These are phyloP conservation scores for Pterois miles DNA, from an alignment of 2,797 vertebrate species.

Conservation along the genomic window DNA sequence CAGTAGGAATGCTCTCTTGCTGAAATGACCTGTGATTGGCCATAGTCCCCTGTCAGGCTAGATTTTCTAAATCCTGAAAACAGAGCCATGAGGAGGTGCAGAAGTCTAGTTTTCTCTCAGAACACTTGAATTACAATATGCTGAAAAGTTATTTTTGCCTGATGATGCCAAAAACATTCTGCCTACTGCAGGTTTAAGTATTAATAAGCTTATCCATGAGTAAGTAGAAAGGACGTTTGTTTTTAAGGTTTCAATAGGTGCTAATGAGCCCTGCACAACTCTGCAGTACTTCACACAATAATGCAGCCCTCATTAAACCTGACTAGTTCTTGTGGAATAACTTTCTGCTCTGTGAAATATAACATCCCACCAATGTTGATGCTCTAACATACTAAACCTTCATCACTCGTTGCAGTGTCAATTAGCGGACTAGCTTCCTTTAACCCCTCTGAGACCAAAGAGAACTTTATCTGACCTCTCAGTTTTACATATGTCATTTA, in stretches of 20 bases:
- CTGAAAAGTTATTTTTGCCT: not conserved
- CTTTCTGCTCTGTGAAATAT: constrained; percentile 4
- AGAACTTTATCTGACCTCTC: constrained; percentile 78
- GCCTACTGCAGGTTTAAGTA: not conserved
- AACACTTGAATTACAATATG: not conserved
- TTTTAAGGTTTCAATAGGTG: not conserved
- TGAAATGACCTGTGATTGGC: not conserved
- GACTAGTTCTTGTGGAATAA: not conserved
- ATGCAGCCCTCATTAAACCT: not conserved
- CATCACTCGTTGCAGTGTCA: constrained; percentile 39
- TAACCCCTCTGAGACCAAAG: constrained; percentile 61
- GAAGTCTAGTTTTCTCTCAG: not conserved
- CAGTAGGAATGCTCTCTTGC: too few species aligned
- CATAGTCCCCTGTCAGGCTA: too few species aligned
- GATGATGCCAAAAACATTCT: not conserved
- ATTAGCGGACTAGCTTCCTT: constrained; percentile 42
- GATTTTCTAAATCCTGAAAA: not conserved
- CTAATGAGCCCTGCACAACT: constrained; percentile 6
- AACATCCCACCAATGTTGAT: not conserved
- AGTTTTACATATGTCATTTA: constrained; percentile 81
- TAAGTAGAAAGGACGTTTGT: not conserved
- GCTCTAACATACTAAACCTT: constrained; percentile 22
- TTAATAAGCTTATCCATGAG: not conserved
- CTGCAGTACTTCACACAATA: constrained; percentile 1
- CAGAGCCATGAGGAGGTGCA: not conserved